Conservation (phyloP, 2,888 invertebrate genomes). For the Girardia tigrina region DNA sequence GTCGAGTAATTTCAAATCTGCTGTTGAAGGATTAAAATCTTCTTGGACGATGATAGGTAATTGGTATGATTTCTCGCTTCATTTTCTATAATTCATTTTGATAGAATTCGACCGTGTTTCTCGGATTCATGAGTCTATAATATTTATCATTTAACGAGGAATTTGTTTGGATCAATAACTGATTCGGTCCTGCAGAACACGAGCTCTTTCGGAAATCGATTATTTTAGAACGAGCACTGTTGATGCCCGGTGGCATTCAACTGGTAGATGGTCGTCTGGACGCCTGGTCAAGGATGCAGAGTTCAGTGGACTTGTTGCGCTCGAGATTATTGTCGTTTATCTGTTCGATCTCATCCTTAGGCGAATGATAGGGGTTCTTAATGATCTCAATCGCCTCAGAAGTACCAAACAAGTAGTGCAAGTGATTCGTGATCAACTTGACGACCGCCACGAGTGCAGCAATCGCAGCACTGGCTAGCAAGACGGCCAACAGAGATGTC, state of each 20-base stretch:
- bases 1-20: constrained; percentile 27
- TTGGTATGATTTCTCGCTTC: constrained; percentile 15
- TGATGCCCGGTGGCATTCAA: not conserved
- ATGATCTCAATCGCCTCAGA: no score
- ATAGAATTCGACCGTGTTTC: not conserved
- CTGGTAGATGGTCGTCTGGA: not conserved
- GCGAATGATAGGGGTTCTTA: no score
- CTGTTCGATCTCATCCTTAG: not conserved
- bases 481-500: no score
- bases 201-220: not conserved
- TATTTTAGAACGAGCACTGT: not conserved
- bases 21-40: constrained; percentile 29
- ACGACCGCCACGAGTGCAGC: no score
- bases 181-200: not conserved
- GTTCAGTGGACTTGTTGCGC: not conserved
- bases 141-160: constrained; percentile 1
- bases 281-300: not conserved
- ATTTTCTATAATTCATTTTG: constrained; percentile 13
- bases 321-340: not conserved
- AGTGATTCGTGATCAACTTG: no score
- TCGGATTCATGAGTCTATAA: constrained; percentile 8
- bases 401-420: no score
- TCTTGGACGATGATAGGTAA: not conserved
- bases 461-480: no score
- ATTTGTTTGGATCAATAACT: constrained; percentile 3